Evolutionary conservation across 2,113 vertebrate genomes (phyloP).

Genomic region (Phylloscopus trochiloides): DNA sequence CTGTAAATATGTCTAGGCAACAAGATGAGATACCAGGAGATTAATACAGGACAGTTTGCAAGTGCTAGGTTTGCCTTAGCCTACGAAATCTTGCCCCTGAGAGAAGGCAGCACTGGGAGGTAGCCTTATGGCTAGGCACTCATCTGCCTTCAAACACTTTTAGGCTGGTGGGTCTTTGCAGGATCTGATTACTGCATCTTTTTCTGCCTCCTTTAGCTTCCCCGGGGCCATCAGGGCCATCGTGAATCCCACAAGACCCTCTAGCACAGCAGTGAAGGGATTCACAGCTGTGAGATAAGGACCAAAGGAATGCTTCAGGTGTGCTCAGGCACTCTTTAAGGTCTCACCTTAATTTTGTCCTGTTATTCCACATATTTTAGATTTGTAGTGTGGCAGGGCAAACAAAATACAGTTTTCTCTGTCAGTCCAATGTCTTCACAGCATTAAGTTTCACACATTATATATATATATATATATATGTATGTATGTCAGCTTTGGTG

Average conservation of each 20-base stretch:
- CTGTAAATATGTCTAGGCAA: background rate
- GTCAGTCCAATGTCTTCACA: background rate
- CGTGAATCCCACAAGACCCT: background rate
- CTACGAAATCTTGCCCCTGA: fast-evolving
- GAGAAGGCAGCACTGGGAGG: background rate
- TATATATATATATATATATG: fast-evolving
- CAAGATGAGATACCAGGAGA: background rate
- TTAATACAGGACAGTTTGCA: fast-evolving
- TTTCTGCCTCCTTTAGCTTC: background rate
- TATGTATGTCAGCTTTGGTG: fast-evolving
- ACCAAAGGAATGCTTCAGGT: background rate
- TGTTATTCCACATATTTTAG: background rate
- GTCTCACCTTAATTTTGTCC: fast-evolving
- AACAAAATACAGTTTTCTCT: background rate
- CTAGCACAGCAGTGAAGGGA: background rate
- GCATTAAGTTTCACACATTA: background rate
- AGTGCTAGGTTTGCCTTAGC: background rate
- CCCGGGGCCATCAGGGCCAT: fast-evolving
- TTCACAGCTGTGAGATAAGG: background rate
- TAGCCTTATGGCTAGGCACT: fast-evolving
- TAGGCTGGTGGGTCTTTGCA: fast-evolving
- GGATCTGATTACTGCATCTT: background rate
- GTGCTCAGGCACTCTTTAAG: background rate
- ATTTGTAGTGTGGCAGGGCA: background rate
- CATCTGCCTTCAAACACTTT: fast-evolving